These are phyloP conservation scores for Synodontis membranacea DNA, from an alignment of 2,113 vertebrate species.

Conservation along the genomic window DNA sequence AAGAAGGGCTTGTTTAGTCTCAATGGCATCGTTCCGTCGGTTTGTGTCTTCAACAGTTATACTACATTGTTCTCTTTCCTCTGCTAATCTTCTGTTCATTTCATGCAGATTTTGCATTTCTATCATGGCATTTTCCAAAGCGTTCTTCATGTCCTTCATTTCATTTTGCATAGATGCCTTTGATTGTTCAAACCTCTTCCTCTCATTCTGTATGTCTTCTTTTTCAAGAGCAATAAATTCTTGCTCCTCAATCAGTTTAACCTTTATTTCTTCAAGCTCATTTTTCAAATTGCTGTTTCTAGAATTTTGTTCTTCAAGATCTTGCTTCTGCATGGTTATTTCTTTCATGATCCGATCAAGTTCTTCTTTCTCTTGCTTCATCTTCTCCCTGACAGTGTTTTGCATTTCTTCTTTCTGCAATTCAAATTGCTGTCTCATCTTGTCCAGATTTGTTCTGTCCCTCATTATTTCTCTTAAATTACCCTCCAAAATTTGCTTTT, in stretches of 20 bases:
- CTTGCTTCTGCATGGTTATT: slow-evolving; percentile 15
- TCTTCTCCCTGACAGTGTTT: neutral
- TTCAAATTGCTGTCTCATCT: slow-evolving; percentile 2
- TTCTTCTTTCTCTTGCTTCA: slow-evolving; percentile 14
- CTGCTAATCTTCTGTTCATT: neutral
- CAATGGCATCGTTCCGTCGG: neutral
- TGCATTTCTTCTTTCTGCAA: slow-evolving; percentile 14
- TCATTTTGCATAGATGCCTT: neutral
- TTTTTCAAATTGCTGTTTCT: neutral
- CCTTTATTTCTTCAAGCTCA: neutral
- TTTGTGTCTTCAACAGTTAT: slow-evolving; percentile 1
- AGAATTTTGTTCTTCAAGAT: neutral
- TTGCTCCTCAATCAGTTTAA: neutral
- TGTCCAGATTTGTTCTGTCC: slow-evolving; percentile 19
- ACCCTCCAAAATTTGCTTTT: neutral
- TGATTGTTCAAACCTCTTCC: neutral
- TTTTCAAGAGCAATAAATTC: neutral
- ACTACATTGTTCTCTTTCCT: slow-evolving; percentile 11
- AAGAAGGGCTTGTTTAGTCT: neutral
- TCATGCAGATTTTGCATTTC: neutral
- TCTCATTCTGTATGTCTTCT: slow-evolving; percentile 32
- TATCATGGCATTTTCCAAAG: slow-evolving; percentile 7
- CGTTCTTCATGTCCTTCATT: neutral
- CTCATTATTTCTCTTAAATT: neutral
- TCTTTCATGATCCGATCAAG: slow-evolving; percentile 21